Conservation (phyloP, 2,797 vertebrate species). For the Molossus alvarezi region DNA sequence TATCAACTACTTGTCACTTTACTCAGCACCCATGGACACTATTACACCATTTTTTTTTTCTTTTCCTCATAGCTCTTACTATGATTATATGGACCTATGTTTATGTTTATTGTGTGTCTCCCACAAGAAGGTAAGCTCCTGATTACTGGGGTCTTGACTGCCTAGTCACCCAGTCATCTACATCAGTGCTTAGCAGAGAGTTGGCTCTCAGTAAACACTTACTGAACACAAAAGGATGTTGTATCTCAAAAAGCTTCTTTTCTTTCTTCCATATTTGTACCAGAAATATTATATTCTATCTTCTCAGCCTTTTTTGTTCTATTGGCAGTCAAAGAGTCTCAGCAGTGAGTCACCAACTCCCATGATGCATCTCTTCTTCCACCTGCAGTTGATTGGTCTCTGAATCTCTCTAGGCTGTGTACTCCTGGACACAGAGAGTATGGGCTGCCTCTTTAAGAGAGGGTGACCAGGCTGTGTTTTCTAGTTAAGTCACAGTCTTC, state of each 20-base stretch:
- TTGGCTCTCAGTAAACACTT: neutral
- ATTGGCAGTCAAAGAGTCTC: neutral
- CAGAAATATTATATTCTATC: neutral
- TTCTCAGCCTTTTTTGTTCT: neutral
- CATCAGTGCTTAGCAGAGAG: neutral
- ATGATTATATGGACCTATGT: neutral
- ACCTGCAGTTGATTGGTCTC: neutral
- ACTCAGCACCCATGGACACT: neutral
- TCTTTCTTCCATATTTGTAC: neutral
- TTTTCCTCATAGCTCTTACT: neutral
- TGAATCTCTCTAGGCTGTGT: neutral
- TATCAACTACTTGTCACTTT: neutral
- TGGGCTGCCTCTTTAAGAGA: neutral
- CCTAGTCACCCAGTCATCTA: no score
- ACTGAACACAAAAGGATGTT: neutral
- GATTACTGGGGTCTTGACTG: neutral
- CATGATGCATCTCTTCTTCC: neutral
- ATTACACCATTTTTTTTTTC: neutral
- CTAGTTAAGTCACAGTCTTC: neutral
- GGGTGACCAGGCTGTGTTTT: neutral
- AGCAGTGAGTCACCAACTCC: neutral
- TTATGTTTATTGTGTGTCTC: neutral
- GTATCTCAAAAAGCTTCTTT: neutral
- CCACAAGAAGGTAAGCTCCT: neutral
- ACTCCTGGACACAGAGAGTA: neutral